These are phyloP conservation scores for Tinea trinotella DNA, from an alignment of 2,888 invertebrate genomes.

Conservation along the genomic window DNA sequence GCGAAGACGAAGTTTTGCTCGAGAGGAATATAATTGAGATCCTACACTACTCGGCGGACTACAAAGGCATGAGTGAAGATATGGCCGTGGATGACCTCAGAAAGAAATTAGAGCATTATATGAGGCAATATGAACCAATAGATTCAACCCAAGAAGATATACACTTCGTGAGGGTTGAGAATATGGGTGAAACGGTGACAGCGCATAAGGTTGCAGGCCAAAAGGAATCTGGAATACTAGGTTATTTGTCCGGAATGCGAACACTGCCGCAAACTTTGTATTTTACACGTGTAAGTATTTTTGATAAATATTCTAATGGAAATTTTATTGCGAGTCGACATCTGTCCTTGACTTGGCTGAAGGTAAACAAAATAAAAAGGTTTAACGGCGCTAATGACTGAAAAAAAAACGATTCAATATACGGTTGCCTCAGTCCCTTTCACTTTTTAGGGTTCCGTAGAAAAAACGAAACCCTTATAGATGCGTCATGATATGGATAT, in stretches of 20 bases:
- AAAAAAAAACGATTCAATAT: no score
- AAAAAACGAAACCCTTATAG: no score
- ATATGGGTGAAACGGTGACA: slow-evolving; percentile 77
- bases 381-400: no score
- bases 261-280: slow-evolving; percentile 89
- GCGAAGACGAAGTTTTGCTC: slow-evolving; percentile 78
- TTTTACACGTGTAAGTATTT: slow-evolving; percentile 85
- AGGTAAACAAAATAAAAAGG: no score
- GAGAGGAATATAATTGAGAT: slow-evolving; percentile 77
- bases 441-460: no score
- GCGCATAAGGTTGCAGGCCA: slow-evolving; percentile 83
- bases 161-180: slow-evolving; percentile 60
- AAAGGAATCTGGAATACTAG: slow-evolving; percentile 87
- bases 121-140: slow-evolving; percentile 84
- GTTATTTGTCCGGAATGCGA: slow-evolving; percentile 90
- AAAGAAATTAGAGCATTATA: slow-evolving; percentile 87
- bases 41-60: slow-evolving; percentile 89
- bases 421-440: no score
- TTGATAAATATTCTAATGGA: no score
- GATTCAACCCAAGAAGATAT: slow-evolving; percentile 73
- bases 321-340: no score
- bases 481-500: no score
- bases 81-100: slow-evolving; percentile 86
- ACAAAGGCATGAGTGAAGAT: slow-evolving; percentile 83
- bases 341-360: no score